Base-by-base conservation (phyloP, 1,140 invertebrate genomes). In the Trichonephila inaurata region DNA sequence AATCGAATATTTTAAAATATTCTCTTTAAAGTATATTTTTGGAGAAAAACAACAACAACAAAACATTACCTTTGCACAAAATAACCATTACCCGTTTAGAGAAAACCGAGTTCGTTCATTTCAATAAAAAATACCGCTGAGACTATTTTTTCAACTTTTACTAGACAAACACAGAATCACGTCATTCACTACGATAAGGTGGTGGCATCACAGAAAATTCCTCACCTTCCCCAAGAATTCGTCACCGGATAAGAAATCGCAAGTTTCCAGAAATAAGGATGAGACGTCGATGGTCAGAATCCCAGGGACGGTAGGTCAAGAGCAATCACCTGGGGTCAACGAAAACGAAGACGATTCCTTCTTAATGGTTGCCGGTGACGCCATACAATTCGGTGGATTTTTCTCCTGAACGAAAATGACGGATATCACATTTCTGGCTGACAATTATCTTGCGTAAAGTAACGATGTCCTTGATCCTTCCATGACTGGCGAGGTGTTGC, bases 201-300 rank as follows among this genome's bases (percentile, higher is more conserved):
- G 3, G 0, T 51, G 51, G 51, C 51, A 51, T 51, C 51, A 12
- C 51, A 51, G 0, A 12, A 51, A 51, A 51, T 51, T 51, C 51
- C 7, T 51, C 51, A 51, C 0, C 51, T 51, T 33, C 19, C 19
- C 19, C 0, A 18, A 33, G 40, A 83, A 40, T 58, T 21, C 81
- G 19, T 58, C n/a, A 51, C 8, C 10, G 44, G 33, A 51, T n/a
- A 21, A 44, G 44, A 21, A 44, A 83, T 51, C 18, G 33, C 33
- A 12, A 5, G 40, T 51, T 83, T 83, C 40, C 81, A 83, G 81
- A 83, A 83, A 83, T 83, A 83, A 58, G n/a, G 81, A 83, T 83
- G 81, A 83, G 40, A 44, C 2, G 44, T 33, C 28, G 51, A 62
- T 19, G 62, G 21, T 16, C 62, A 18, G 62, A 21, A 51, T 33